Evolutionary conservation across 1,140 invertebrate genomes (phyloP).

Genomic region (Brachystomella parvula): DNA sequence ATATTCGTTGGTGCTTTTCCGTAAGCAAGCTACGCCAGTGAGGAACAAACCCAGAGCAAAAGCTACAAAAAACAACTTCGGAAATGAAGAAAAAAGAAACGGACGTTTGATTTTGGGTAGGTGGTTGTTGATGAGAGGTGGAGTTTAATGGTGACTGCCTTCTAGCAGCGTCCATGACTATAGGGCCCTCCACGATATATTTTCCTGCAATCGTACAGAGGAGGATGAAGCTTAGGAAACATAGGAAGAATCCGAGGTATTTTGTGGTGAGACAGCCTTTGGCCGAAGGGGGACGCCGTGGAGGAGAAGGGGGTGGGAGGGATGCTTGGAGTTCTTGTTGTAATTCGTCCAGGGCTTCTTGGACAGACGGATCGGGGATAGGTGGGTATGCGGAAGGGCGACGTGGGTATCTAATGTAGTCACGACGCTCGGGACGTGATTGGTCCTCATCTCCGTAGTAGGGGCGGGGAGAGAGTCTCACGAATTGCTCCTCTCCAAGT

Average conservation of each 20-base stretch:
- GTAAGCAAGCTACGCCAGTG: slow-evolving; percentile 28
- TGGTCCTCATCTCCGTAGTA: neutral
- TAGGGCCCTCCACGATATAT: slow-evolving; percentile 16
- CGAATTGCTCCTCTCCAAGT: neutral
- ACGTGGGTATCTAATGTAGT: no score
- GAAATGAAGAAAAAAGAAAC: slow-evolving; percentile 32
- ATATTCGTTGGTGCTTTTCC: slow-evolving; percentile 32
- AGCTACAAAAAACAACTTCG: slow-evolving; percentile 29
- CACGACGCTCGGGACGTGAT: neutral
- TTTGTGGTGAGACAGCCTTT: slow-evolving; percentile 21
- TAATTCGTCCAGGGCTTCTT: slow-evolving; percentile 1
- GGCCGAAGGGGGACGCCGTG: neutral
- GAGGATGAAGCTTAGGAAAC: slow-evolving; percentile 34
- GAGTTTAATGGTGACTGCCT: neutral
- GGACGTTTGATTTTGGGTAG: slow-evolving; percentile 11
- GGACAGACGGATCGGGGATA: neutral
- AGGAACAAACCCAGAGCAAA: slow-evolving; percentile 32
- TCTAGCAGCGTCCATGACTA: slow-evolving; percentile 26
- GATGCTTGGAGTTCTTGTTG: neutral
- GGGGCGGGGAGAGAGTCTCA: neutral
- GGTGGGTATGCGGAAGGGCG: neutral
- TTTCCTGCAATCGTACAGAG: slow-evolving; percentile 28
- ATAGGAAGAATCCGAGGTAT: slow-evolving; percentile 28
- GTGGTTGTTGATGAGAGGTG: neutral
- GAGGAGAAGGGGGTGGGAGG: neutral